Percentiles rank a stretch among this genome's conserved stretches.
Evolutionary conservation across 2,888 invertebrate genomes (phyloP).

Genomic region (Pammene fasciana): DNA sequence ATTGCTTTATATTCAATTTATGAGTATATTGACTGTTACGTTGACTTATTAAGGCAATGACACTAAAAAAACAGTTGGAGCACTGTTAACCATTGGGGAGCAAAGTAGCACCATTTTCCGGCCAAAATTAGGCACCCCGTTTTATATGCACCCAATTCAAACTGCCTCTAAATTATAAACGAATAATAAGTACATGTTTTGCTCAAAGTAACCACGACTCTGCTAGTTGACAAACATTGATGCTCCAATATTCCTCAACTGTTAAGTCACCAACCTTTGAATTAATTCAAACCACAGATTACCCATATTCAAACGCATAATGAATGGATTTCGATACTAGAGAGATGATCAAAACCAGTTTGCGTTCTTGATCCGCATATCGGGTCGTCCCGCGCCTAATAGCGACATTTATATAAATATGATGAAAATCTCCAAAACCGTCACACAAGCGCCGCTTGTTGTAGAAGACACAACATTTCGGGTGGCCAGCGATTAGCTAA

Average conservation of each 20-base stretch:
- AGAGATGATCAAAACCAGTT: conserved; percentile 69
- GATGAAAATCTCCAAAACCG: conserved; percentile 61
- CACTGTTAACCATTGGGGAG: no score
- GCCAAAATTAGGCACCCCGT: no score
- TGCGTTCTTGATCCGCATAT: conserved; percentile 64
- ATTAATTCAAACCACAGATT: conserved; percentile 49
- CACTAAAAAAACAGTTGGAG: no score
- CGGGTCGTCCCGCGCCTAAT: conserved; percentile 56
- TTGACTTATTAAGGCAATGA: no score
- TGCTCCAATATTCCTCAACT: conserved; percentile 52
- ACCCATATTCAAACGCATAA: conserved; percentile 58
- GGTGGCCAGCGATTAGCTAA: conserved; percentile 82
- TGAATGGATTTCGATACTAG: conserved; percentile 70
- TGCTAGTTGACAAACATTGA: background rate
- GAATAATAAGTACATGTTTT: no score
- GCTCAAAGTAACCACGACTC: no score
- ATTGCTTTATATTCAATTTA: no score
- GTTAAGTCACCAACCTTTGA: conserved; percentile 70
- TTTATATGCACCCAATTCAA: no score
- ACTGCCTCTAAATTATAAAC: no score
- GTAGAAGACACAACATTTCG: conserved; percentile 66
- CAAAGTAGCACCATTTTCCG: no score
- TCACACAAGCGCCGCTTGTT: conserved; percentile 75
- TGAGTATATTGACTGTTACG: no score
- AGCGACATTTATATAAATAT: conserved; percentile 76